Evolutionary conservation across 2,113 vertebrate species (phyloP).

Genomic region (Seriola aureovittata): DNA sequence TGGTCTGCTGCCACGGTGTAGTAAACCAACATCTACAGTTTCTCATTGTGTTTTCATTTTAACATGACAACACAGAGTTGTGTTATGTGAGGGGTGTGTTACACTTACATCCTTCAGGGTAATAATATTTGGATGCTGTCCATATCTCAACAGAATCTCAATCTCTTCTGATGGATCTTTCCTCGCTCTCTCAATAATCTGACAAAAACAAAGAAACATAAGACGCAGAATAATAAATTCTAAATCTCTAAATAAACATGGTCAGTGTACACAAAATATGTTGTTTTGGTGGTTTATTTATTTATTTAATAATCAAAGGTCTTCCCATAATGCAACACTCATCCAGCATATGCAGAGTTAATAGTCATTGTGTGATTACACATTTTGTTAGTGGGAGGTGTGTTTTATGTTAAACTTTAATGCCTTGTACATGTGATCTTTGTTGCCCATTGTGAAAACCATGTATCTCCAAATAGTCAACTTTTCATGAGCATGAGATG

Average conservation of each 20-base stretch:
- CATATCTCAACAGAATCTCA: conserved; percentile 94
- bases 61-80: not conserved
- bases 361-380: not conserved
- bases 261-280: not conserved
- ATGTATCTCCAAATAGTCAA: not conserved
- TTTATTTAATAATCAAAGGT: not conserved
- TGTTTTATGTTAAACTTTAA: not conserved
- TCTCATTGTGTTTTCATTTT: not conserved
- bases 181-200: conserved; percentile 94
- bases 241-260: not conserved
- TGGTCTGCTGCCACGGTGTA: not conserved
- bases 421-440: not conserved
- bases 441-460: not conserved
- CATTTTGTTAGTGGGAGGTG: not conserved
- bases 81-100: not conserved
- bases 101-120: conserved; percentile 94
- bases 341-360: not conserved
- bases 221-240: not conserved
- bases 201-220: conserved; percentile 44
- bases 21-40: not conserved
- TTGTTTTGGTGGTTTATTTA: not conserved
- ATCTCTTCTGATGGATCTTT: conserved; percentile 96
- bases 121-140: conserved; percentile 96
- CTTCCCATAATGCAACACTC: not conserved
- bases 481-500: not conserved